Conservation (phyloP, 2,888 invertebrate genomes). For the Periphyllus acericola region DNA sequence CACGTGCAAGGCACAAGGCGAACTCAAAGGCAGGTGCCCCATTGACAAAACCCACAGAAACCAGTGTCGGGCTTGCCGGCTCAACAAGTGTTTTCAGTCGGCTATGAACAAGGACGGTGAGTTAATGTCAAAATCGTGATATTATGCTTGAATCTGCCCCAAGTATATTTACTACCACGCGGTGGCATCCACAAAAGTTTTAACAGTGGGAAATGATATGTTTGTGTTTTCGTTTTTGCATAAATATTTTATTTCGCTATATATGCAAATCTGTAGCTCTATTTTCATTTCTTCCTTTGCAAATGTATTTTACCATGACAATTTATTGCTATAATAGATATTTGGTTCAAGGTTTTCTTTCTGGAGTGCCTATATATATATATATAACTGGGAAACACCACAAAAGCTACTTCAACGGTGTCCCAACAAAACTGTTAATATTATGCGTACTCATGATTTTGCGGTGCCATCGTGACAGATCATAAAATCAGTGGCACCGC, state of each 20-base stretch:
- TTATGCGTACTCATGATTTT: constrained; percentile 52
- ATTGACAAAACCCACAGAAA: constrained; percentile 97
- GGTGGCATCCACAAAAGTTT: neutral
- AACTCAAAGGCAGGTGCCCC: constrained; percentile 90
- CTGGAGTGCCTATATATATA: neutral
- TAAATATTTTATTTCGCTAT: too few species aligned
- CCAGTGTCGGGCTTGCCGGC: constrained; percentile 94
- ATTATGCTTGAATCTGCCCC: constrained; percentile 13
- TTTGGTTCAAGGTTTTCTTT: neutral
- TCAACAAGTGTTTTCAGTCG: constrained; percentile 94
- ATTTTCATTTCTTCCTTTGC: too few species aligned
- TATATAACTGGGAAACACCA: constrained; percentile 25
- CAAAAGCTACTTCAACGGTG: constrained; percentile 49
- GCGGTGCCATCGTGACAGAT: constrained; percentile 59
- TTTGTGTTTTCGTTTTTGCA: neutral
- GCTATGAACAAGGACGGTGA: constrained; percentile 99
- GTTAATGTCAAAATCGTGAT: constrained; percentile 66
- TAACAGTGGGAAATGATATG: neutral
- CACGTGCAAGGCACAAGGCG: constrained; percentile 95
- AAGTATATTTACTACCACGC: neutral
- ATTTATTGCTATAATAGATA: neutral
- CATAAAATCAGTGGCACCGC: constrained; percentile 55
- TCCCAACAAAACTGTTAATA: constrained; percentile 42
- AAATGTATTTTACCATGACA: too few species aligned
- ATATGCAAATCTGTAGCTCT: neutral